phyloP scores from a whole-genome alignment of 1,140 invertebrate species.

The Euborellia annulipes region DNA sequence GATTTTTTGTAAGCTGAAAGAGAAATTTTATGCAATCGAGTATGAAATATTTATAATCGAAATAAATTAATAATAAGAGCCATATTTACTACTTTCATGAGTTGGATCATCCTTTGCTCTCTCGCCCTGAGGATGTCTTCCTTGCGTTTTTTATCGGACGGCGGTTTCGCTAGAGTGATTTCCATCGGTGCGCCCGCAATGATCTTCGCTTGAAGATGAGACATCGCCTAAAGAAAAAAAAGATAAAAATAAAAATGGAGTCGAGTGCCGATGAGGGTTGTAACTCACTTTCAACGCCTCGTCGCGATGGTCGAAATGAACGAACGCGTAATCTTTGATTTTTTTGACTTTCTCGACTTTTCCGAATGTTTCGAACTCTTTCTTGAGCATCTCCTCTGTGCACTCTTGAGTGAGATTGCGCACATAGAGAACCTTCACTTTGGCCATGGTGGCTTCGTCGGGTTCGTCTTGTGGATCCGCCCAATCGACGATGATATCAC shows the following conservation, averaged over 20 bases:
- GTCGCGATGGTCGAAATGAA: conserved; percentile 96
- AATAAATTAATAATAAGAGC: too few relatives aligned
- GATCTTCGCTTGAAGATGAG: conserved; percentile 52
- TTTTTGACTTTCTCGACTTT: conserved; percentile 96
- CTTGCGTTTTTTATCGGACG: conserved; percentile 95
- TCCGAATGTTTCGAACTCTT: conserved; percentile 82
- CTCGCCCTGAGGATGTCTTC: conserved; percentile 86
- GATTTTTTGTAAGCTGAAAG: conserved; percentile 39
- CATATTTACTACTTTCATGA: conserved; percentile 60
- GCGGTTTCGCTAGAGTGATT: conserved; percentile 93
- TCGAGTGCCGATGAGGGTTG: too few relatives aligned
- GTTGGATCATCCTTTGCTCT: conserved; percentile 83
- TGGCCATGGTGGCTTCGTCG: conserved; percentile 95
- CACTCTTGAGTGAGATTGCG: conserved; percentile 93
- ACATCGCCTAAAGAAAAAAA: too few relatives aligned
- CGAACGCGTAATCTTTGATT: conserved; percentile 97
- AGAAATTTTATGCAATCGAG: too few relatives aligned
- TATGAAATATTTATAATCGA: too few relatives aligned
- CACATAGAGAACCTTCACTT: conserved; percentile 96
- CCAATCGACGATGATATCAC: conserved; percentile 99
- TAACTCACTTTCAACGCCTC: conserved; percentile 92
- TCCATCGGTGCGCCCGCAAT: conserved; percentile 63
- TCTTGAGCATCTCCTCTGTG: conserved; percentile 87
- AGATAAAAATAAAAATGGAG: too few relatives aligned
- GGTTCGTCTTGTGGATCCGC: conserved; percentile 98